Evolutionary conservation across 2,113 vertebrate species (phyloP).

Genomic region (Eulemur rufifrons): DNA sequence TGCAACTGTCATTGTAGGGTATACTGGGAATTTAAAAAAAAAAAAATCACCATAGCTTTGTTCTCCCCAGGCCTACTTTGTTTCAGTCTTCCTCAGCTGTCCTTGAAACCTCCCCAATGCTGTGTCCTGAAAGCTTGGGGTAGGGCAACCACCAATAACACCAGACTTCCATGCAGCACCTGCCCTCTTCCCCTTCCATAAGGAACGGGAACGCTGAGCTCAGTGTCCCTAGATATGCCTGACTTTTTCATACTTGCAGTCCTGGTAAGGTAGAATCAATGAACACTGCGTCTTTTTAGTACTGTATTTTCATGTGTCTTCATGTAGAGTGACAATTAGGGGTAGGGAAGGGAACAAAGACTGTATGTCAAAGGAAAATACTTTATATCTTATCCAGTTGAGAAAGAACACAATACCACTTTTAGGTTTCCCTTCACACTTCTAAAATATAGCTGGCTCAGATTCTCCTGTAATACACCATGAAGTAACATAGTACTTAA

Average conservation of each 20-base stretch:
- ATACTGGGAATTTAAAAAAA: background rate
- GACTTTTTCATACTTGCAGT: background rate
- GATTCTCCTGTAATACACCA: constrained; percentile 11
- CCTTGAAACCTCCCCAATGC: background rate
- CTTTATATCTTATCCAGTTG: background rate
- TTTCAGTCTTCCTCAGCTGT: background rate
- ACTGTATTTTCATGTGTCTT: background rate
- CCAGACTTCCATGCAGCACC: background rate
- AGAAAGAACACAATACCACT: background rate
- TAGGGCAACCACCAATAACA: rapidly evolving
- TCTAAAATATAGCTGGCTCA: background rate
- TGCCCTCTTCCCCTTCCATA: background rate
- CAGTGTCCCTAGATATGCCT: background rate
- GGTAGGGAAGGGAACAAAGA: background rate
- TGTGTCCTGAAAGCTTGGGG: background rate
- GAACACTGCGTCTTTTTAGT: background rate
- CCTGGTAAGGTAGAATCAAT: background rate
- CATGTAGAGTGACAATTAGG: background rate
- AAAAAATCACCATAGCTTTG: background rate
- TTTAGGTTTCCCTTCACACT: background rate
- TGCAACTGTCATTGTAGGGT: background rate
- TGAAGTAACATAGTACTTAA: constrained; percentile 50
- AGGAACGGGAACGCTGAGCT: background rate
- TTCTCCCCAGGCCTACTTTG: background rate
- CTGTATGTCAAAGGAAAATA: background rate